Percentiles rank a stretch among this genome's conserved stretches.
phyloP scores from a whole-genome alignment of 1,140 invertebrate species.

The Chironomus striatipennis region DNA sequence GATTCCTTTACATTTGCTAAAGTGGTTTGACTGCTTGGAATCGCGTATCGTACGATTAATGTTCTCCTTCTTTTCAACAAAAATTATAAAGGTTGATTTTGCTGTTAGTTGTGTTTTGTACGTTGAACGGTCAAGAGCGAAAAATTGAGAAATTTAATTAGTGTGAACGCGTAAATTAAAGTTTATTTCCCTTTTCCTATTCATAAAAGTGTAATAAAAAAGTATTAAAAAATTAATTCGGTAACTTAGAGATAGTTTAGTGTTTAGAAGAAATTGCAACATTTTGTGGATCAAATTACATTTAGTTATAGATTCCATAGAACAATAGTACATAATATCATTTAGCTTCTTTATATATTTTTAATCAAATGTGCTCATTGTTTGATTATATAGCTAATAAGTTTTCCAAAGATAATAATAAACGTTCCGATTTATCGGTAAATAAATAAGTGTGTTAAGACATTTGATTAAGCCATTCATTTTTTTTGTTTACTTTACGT shows the following conservation, averaged over 20 bases:
- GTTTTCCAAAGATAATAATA: constrained; percentile 11
- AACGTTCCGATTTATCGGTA: not conserved
- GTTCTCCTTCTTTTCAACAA: not conserved
- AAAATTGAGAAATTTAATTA: not conserved
- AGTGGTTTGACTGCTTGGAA: not conserved
- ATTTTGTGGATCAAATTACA: not conserved
- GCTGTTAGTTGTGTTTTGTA: not conserved
- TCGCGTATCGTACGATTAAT: not conserved
- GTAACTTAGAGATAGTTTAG: not conserved
- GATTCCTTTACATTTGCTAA: not conserved
- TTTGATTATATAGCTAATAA: constrained; percentile 20
- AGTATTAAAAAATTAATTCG: constrained; percentile 1
- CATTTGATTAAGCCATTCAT: not conserved
- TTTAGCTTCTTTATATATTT: not conserved
- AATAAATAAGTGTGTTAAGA: not conserved
- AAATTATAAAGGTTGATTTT: not conserved
- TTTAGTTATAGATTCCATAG: not conserved
- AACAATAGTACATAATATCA: not conserved
- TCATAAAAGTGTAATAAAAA: not conserved
- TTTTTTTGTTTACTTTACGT: not conserved
- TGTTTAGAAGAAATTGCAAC: not conserved
- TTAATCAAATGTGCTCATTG: constrained; percentile 18
- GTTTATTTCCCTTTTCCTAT: not conserved
- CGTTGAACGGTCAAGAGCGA: not conserved
- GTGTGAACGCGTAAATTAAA: not conserved